Conservation (phyloP, 2,888 invertebrate species). For the Latrodectus elegans region DNA sequence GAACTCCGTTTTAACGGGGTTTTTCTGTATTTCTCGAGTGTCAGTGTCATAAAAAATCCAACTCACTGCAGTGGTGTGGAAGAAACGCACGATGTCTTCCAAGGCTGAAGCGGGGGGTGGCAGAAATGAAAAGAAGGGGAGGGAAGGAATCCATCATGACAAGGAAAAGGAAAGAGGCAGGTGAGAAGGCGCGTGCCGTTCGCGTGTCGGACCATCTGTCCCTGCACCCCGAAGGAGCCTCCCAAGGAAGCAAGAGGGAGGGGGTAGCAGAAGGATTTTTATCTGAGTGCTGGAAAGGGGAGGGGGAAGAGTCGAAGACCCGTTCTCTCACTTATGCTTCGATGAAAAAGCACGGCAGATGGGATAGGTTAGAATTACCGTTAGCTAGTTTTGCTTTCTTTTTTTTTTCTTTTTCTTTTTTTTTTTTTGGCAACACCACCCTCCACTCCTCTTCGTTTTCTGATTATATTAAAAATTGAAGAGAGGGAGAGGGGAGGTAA, state of each 20-base stretch:
- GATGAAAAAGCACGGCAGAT: slow-evolving; percentile 30
- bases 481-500: background rate
- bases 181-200: slow-evolving; percentile 1
- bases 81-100: too few relatives aligned
- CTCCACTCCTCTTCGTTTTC: background rate
- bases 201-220: slow-evolving; percentile 1
- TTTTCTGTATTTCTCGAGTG: too few relatives aligned
- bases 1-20: too few relatives aligned
- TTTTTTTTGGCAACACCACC: background rate
- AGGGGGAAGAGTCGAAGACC: background rate
- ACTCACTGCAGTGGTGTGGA: too few relatives aligned
- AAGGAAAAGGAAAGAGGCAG: background rate
- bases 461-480: background rate
- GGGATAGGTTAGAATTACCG: slow-evolving; percentile 63
- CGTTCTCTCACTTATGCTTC: background rate
- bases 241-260: slow-evolving; percentile 1
- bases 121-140: background rate
- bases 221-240: background rate
- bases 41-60: too few relatives aligned
- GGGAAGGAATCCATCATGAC: background rate
- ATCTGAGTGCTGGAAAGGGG: background rate
- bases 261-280: background rate
- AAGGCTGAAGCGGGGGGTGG: background rate
- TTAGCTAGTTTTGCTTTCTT: slow-evolving; percentile 22
- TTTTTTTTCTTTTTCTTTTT: slow-evolving; percentile 10